Base-by-base conservation (phyloP, 2,797 vertebrate species). In the Petrocephalus sullivani region DNA sequence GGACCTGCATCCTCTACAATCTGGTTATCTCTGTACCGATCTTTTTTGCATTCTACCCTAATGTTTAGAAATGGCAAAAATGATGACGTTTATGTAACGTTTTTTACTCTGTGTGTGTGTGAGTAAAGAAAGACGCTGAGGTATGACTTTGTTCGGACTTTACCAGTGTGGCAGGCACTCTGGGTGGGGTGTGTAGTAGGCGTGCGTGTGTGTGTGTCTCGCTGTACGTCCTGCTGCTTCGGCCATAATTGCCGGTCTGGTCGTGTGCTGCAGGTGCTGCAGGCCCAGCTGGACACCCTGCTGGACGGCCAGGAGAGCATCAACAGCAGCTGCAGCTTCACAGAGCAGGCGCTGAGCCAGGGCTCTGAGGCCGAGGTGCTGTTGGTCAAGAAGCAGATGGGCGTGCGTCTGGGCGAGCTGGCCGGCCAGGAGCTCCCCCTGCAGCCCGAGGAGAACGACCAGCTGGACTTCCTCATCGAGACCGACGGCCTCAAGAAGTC, bases 321-420 rank as follows among this genome's bases (percentile, higher is more conserved):
- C 89, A 96, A 95, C 94, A 99, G 97, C 92, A 97, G 97, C 93
- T 99, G 98, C 90, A 97, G 93, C 94, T 98, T 99, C 92, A 98
- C 98, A 0, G 97, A 98, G 89, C 98, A 98, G 94, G 97, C 98
- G 0, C 96, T 99, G 90, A 96, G 95, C 93, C 98, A 97, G 0
- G 97, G 98, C 94, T 97, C 96, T 0, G 98, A 99, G 93, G 98
- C 97, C 0, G 98, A 99, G 93, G 98, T 99, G 89, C 95, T 99
- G 90, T 95, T 99, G 92, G 97, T 98, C 87, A 98, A 98, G 95
- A 99, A 99, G 92, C 98, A 99, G 93, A 98, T 99, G 97, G 97
- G 98, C 2, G 98, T 98, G 92, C 97, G 98, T 49, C 96, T 99
- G 75, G 92, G 93, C 0, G 97, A 98, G 16, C 95, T 99, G 91